phyloP scores from a whole-genome alignment of 2,797 vertebrate genomes.

The Onychomys arenicola region DNA sequence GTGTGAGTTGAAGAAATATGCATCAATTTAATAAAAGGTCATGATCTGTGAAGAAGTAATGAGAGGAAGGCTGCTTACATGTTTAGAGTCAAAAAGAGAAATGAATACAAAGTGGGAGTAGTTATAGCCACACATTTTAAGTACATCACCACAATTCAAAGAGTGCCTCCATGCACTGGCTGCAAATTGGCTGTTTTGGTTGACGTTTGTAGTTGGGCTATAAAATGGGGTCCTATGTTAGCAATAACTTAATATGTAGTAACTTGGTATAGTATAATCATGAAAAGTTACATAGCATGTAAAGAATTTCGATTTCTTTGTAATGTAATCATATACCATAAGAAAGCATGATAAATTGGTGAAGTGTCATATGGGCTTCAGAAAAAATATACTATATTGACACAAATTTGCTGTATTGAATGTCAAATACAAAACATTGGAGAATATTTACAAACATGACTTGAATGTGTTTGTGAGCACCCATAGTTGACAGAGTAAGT shows the following conservation, averaged over 20 bases:
- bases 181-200: neutral
- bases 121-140: neutral
- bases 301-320: neutral
- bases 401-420: neutral
- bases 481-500: neutral
- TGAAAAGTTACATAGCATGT: neutral
- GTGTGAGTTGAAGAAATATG: neutral
- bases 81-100: neutral
- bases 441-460: neutral
- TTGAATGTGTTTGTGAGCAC: neutral
- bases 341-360: neutral
- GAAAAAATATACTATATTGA: neutral
- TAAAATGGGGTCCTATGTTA: neutral
- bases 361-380: neutral
- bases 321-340: neutral
- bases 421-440: neutral
- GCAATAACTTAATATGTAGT: neutral
- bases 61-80: neutral
- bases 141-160: neutral
- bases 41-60: neutral
- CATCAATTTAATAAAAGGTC: neutral
- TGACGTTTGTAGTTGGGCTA: neutral
- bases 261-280: neutral
- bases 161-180: neutral
- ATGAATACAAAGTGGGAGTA: neutral